Evolutionary conservation across 2,797 vertebrate species (phyloP), one percentile per base, ranked within the genome.

Genomic region (Acanthurus tractus): DNA sequence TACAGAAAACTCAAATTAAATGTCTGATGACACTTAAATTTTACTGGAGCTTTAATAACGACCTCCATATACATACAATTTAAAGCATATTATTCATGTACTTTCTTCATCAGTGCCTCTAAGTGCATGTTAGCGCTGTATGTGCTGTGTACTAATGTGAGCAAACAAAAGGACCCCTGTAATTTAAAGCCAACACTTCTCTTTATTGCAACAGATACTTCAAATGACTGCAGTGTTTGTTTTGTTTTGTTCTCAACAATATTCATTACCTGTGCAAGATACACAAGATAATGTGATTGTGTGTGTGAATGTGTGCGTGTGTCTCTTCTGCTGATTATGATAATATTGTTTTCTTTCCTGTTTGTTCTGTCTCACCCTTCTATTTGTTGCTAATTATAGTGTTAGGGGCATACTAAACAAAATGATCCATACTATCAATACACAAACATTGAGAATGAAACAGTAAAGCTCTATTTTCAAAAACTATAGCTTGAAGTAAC

Each of bases 251-350:
- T 72, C 23, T 48, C 57, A 75, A 44, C 76, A 71, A 80, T 82
- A 85, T 84, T 86, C 69, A 89, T 86, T 87, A 84, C 77, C 82
- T 85, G 74, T 63, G 79, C 10, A 57, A 77, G 54, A 74, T 71
- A 85, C 55, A 11, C 8, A 8, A 15, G n/a, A 34, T 46, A 8
- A 3, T 50, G 14, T 74, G 62, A 70, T 71, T 57, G 45, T 78
- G 17, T 44, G 53, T 15, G 49, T 12, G 34, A n/a, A 10, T 25
- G 25, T 54, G 18, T 49, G 10, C 13, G 40, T 34, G 38, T 44
- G 25, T 65, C 50, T 79, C 40, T 74, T 38, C 45, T 72, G 74
- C 76, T 82, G 86, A 89, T 90, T 89, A 92, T 88, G 87, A 81
- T 87, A 77, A 91, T 85, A 70, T 36, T 76, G 75, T 88, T 88